Percentiles rank a stretch among this genome's conserved stretches.
phyloP scores from a whole-genome alignment of 2,888 invertebrate genomes.

The Lithophane leautieri region DNA sequence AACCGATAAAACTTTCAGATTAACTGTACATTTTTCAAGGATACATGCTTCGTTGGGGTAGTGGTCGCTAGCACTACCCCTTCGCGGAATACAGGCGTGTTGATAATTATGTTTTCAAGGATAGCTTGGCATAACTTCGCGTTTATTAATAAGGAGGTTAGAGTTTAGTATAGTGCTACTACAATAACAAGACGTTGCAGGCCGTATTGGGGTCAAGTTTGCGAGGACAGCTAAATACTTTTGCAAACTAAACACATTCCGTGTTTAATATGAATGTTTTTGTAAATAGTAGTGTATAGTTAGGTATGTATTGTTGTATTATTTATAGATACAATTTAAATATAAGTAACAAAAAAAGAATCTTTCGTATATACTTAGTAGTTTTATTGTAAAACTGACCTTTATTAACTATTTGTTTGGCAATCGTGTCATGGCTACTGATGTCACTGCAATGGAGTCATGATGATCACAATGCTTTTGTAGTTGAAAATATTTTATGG shows the following conservation, averaged over 20 bases:
- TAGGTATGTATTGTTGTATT: constrained; percentile 24
- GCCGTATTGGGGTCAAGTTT: constrained; percentile 1
- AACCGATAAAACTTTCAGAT: not conserved
- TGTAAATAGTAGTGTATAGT: constrained; percentile 30
- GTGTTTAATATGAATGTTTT: constrained; percentile 6
- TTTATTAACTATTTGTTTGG: constrained; percentile 13
- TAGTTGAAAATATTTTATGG: constrained; percentile 26
- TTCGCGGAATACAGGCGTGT: too few species aligned
- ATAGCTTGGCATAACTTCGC: not conserved
- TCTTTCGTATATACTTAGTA: constrained; percentile 1
- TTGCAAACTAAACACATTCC: constrained; percentile 4
- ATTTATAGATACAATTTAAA: constrained; percentile 24
- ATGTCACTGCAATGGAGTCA: constrained; percentile 11
- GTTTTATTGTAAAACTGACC: constrained; percentile 46
- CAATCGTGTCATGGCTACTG: constrained; percentile 31
- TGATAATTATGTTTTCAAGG: too few species aligned
- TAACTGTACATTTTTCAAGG: not conserved
- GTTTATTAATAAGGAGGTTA: not conserved
- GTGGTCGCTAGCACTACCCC: too few species aligned
- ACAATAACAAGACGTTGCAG: not conserved
- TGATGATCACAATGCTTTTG: constrained; percentile 26
- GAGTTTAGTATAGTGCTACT: not conserved
- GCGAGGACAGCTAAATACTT: not conserved
- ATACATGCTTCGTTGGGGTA: not conserved
- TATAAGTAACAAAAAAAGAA: constrained; percentile 24